Evolutionary conservation across 2,797 vertebrate genomes (phyloP).

Genomic region (Rhodeus uyekii): DNA sequence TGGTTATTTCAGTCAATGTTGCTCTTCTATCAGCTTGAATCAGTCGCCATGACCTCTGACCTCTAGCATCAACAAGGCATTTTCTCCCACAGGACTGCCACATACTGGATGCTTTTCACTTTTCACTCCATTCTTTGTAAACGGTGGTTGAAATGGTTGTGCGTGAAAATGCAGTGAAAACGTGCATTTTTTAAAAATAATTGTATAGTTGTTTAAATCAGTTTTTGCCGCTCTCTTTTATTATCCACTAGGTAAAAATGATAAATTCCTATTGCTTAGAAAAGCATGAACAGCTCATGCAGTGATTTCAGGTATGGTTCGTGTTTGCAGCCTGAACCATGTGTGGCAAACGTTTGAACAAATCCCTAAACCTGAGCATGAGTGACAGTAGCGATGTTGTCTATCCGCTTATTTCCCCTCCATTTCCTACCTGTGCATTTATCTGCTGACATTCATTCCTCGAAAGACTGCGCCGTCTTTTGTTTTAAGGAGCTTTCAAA

Average conservation of each 20-base stretch:
- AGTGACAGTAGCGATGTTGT: slow-evolving; percentile 18
- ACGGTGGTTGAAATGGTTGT: too few relatives aligned
- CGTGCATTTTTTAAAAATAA: too few relatives aligned
- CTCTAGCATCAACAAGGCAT: too few relatives aligned
- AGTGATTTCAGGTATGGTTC: neutral
- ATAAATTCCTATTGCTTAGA: neutral
- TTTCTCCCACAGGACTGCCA: too few relatives aligned
- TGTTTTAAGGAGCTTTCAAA: neutral
- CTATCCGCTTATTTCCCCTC: slow-evolving; percentile 1
- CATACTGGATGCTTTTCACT: too few relatives aligned
- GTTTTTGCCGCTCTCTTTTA: too few relatives aligned
- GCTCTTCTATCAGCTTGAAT: too few relatives aligned
- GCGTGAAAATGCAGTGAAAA: too few relatives aligned
- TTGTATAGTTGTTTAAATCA: too few relatives aligned
- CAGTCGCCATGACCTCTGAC: too few relatives aligned
- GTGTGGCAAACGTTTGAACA: neutral
- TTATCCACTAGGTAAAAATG: neutral
- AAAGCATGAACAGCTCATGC: neutral
- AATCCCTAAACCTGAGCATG: slow-evolving; percentile 4
- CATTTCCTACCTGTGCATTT: neutral
- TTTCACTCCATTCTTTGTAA: too few relatives aligned
- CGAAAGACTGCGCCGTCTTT: neutral
- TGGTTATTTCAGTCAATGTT: too few relatives aligned
- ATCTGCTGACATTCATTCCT: neutral
- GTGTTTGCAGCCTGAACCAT: neutral